Evolutionary conservation across 2,888 invertebrate genomes (phyloP), one percentile per base, ranked within the genome.

Genomic region (Machimus rusticus): DNA sequence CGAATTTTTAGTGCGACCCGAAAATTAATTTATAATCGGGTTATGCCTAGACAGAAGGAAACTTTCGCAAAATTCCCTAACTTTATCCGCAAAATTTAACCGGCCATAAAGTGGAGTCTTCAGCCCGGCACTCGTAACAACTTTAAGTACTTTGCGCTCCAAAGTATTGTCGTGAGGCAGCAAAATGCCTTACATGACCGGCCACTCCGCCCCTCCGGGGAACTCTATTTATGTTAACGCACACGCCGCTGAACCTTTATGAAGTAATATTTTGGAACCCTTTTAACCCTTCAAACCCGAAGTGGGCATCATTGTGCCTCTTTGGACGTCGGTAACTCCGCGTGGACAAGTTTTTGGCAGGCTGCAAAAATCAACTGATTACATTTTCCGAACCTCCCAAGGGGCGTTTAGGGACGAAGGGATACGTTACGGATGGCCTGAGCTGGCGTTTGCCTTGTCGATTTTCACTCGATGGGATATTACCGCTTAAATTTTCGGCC

Each of bases 231-330:
- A 66, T 66, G 23, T 19, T 66, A 66, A 66, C 28, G 23, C 23
- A 66, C 19, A 51, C 51, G 51, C 66, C 66, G 8, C 66, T 28
- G 28, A 66, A 66, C 78, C 43, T 46, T 78, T 78, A 78, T 78
- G 43, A 78, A 78, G 78, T 78, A 78, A 78, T 78, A 78, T 78
- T 78, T 43, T 19, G 43, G 46, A 78, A 78, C 39, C 78, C 78
- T 78, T 78, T 78, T 78, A 43, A 78, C 78, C 78, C 78, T 78
- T 78, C n/a, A 78, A 12, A 43, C 12, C 23, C 23, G 14, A 78
- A 78, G 39, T 78, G 37, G 78, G 43, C 19, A 19, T 78, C 43
- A 23, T 78, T 78, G 43, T 43, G 43, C 39, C 66, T 37, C 43
- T n/a, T 37, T 78, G 37, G 78, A 8, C 14, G 51, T 51, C 37